Evolutionary conservation across 2,113 vertebrate genomes (phyloP), one percentile per base, ranked within the genome.

Genomic region (Heterochromis multidens): DNA sequence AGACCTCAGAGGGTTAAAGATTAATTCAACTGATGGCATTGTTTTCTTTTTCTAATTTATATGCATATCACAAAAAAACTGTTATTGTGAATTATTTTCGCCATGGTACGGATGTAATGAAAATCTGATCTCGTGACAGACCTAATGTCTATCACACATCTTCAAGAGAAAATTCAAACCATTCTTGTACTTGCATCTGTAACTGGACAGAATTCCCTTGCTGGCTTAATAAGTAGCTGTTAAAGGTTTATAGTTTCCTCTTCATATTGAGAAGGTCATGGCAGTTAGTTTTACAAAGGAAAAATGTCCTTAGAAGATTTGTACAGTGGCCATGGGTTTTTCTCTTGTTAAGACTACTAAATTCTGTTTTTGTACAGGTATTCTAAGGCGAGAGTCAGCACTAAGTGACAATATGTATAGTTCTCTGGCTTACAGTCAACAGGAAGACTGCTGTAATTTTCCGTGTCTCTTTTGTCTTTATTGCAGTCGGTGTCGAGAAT

Each of bases 191-290:
- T n/a, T 52, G 27, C 43, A 17, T 72, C 25, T 52, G 46, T 54
- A 74, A 74, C 19, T 3, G 11, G 46, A 74, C 46, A 74, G 70
- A 74, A 54, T 74, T 33, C 74, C n/a, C 52, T 16, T 58, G 31
- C 23, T 57, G 52, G 52, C 29, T 77, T 54, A 49, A 61, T 23
- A 61, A 61, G 37, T n/a, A 40, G 40, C 58, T 61, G 40, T 79
- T 79, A 61, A 61, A 61, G 37, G 40, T 62, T 79, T 61, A 79
- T n/a, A 60, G 77, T 33, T 61, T 61, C 58, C 77, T 33, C 19
- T 21, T 49, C 1, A 2, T 61, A n/a, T 46, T 79, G 25, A 37
- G 52, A 13, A 23, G 21, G 52, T 37, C 74, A 77, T 57, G 74
- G 52, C 31, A 37, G n/a, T 77, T 77, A 74, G 27, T 54, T 74